Evolutionary conservation across 1,140 invertebrate species (phyloP).

Genomic region (Eciton burchellii): DNA sequence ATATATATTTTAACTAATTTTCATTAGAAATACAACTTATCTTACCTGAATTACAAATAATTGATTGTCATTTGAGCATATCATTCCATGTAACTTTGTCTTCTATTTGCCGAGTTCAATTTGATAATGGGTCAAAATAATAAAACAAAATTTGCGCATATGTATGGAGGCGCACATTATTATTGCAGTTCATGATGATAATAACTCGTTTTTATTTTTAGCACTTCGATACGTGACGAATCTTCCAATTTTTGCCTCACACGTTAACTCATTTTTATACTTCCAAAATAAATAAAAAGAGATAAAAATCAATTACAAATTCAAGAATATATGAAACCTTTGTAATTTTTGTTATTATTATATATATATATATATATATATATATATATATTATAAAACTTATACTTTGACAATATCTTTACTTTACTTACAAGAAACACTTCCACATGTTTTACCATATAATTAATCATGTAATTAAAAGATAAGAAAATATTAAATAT

Average conservation of each 20-base stretch:
- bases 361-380: slow-evolving; percentile 47
- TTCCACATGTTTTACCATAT: slow-evolving; percentile 18
- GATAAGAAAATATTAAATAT: slow-evolving; percentile 4
- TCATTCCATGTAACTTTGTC: slow-evolving; percentile 30
- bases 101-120: slow-evolving; percentile 29
- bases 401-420: slow-evolving; percentile 16
- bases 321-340: slow-evolving; percentile 10
- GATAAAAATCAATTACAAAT: slow-evolving; percentile 42
- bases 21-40: slow-evolving; percentile 78
- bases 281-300: slow-evolving; percentile 28
- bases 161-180: neutral
- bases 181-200: slow-evolving; percentile 13
- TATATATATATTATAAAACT: slow-evolving; percentile 7
- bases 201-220: slow-evolving; percentile 23
- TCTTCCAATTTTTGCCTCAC: neutral
- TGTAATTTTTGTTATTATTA: slow-evolving; percentile 4
- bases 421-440: slow-evolving; percentile 34
- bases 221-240: slow-evolving; percentile 10
- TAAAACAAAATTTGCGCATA: neutral
- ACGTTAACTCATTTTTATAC: slow-evolving; percentile 28
- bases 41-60: slow-evolving; percentile 67
- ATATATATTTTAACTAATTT: slow-evolving; percentile 81
- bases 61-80: slow-evolving; percentile 58
- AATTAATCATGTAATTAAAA: slow-evolving; percentile 50
- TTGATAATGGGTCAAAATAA: neutral